A percentile compares a stretch with the other conserved stretches of the same genome.
phyloP scores from a whole-genome alignment of 2,888 invertebrate genomes.

The Scaptomyza reducta region DNA sequence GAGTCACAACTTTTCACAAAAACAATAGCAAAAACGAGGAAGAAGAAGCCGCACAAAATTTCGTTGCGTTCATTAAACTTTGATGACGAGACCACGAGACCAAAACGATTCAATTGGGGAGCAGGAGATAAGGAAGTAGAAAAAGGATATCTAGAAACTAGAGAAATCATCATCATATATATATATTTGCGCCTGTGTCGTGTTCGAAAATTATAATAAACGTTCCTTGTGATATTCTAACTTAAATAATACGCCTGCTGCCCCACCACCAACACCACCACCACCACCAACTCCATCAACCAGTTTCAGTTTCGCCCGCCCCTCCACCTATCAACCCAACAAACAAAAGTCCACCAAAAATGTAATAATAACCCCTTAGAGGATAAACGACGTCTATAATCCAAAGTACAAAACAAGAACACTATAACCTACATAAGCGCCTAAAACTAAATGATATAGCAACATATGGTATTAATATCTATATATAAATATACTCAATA shows the following conservation, averaged over 20 bases:
- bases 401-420: conserved; percentile 70
- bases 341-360: conserved; percentile 33
- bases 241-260: conserved; percentile 33
- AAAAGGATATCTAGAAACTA: conserved; percentile 25
- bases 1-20: conserved; percentile 64
- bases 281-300: conserved; percentile 29
- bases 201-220: conserved; percentile 25
- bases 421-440: conserved; percentile 36
- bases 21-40: conserved; percentile 10
- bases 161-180: conserved; percentile 15
- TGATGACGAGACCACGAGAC: conserved; percentile 53
- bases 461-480: conserved; percentile 76
- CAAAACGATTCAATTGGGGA: conserved; percentile 49
- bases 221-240: conserved; percentile 58
- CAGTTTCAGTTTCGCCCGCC: conserved; percentile 43
- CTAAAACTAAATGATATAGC: conserved; percentile 58
- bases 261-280: conserved; percentile 32
- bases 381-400: conserved; percentile 70
- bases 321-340: conserved; percentile 51
- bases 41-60: conserved; percentile 36
- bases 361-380: conserved; percentile 38
- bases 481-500: conserved; percentile 49
- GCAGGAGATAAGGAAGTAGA: conserved; percentile 22
- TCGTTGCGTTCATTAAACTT: conserved; percentile 75
- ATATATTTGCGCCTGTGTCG: conserved; percentile 19